Evolutionary conservation across 2,797 vertebrate species (phyloP), one percentile per base, ranked within the genome.

Genomic region (Lepidocolaptes lacrymiger): DNA sequence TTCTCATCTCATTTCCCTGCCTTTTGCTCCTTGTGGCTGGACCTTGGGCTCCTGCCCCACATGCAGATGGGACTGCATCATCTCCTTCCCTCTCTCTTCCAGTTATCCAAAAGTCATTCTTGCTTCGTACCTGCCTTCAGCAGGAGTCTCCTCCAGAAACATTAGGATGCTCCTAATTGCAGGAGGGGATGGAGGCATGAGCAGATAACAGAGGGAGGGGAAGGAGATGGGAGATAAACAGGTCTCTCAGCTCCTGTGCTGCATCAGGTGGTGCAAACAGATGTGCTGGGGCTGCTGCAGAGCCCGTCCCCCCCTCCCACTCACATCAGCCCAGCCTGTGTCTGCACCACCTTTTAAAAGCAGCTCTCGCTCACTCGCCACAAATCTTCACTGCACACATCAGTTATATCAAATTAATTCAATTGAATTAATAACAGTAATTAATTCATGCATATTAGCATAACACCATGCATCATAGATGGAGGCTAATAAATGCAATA

Each of bases 371-470:
- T 79, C 76, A 3, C 55, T 78, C 80, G 3, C 97, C 51, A 94
- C 96, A 96, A 92, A 95, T 83, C 86, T 93, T 89, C 88, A 3
- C 85, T 26, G 61, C 11, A 21, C 84, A 93, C 93, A 86, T 92
- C 95, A 88, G 81, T 89, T 88, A 86, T 95, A 96, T 91, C 78
- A 66, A 95, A 89, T 92, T 95, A 97, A 97, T 97, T 95, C 96
- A 95, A 97, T 91, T 97, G 96, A 95, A 97, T 97, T 97, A 97
- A 97, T 96, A 96, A 95, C 91, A 95, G 96, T 97, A 97, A 97
- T 97, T 96, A 97, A 97, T 95, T 96, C 91, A 95, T 94, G 96
- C 96, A 82, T 93, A 96, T 97, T 97, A 97, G 91, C 96, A 95
- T 96, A 96, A 95, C 93, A 95, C 83, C 91, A 96, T 97, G 96